Conservation (phyloP, 2,888 invertebrate genomes). For the Mythimna albipuncta region DNA sequence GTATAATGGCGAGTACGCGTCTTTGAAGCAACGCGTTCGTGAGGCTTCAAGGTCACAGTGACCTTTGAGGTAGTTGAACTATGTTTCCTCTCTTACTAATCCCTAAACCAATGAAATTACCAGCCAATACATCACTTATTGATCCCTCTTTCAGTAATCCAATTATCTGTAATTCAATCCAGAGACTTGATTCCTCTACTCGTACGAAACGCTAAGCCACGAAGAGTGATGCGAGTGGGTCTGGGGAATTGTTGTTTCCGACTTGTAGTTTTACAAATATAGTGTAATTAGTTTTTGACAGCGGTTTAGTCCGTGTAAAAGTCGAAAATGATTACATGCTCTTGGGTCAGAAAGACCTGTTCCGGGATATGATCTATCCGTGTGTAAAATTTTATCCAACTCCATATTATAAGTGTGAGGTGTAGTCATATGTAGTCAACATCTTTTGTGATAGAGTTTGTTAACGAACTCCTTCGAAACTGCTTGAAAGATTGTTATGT, state of each 20-base stretch:
- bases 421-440: too few species aligned
- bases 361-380: too few species aligned
- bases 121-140: slow-evolving; percentile 46
- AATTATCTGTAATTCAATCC: slow-evolving; percentile 50
- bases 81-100: slow-evolving; percentile 17
- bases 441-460: too few species aligned
- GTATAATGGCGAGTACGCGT: too few species aligned
- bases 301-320: not conserved
- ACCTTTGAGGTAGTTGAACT: slow-evolving; percentile 7
- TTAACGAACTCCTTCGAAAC: too few species aligned
- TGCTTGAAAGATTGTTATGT: too few species aligned
- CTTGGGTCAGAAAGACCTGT: too few species aligned
- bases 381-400: too few species aligned
- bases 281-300: too few species aligned
- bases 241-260: not conserved
- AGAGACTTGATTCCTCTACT: slow-evolving; percentile 43
- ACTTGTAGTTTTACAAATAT: not conserved
- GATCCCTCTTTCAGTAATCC: slow-evolving; percentile 52
- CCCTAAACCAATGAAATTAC: slow-evolving; percentile 35
- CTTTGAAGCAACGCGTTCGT: too few species aligned
- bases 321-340: too few species aligned
- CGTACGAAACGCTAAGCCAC: slow-evolving; percentile 31
- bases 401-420: too few species aligned
- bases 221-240: slow-evolving; percentile 6
- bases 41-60: not conserved